phyloP scores from a whole-genome alignment of 2,888 invertebrate species.

The Scrobipalpa atriplicella region DNA sequence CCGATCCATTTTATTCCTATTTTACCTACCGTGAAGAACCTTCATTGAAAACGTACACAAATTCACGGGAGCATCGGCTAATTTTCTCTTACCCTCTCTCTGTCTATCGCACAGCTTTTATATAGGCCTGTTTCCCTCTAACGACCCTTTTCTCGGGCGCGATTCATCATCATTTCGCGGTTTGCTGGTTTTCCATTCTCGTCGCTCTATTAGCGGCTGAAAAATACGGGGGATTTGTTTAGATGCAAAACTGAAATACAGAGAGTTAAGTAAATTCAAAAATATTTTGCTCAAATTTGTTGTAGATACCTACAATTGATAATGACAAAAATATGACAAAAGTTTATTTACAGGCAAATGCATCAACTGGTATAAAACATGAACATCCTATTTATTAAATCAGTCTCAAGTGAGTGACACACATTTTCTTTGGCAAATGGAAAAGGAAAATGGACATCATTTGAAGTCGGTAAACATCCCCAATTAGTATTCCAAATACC shows the following conservation, averaged over 20 bases:
- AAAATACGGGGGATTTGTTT: conserved; percentile 42
- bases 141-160: conserved; percentile 69
- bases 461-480: conserved; percentile 64
- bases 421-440: conserved; percentile 2
- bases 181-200: conserved; percentile 80
- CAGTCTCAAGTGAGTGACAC: neutral
- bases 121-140: conserved; percentile 56
- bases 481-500: conserved; percentile 82
- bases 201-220: conserved; percentile 53
- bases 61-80: conserved; percentile 78
- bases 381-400: too few species aligned
- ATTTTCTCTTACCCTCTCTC: conserved; percentile 67
- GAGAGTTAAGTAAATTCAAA: neutral
- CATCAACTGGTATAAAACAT: neutral
- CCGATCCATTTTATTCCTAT: conserved; percentile 81
- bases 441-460: conserved; percentile 63
- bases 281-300: too few species aligned
- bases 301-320: neutral
- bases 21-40: conserved; percentile 81
- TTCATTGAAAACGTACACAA: conserved; percentile 82
- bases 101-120: conserved; percentile 47
- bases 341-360: neutral
- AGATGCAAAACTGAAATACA: neutral
- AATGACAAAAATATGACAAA: neutral
- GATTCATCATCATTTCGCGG: conserved; percentile 83